Base-by-base conservation (phyloP, 2,888 invertebrate genomes). In the Apamea anceps region DNA sequence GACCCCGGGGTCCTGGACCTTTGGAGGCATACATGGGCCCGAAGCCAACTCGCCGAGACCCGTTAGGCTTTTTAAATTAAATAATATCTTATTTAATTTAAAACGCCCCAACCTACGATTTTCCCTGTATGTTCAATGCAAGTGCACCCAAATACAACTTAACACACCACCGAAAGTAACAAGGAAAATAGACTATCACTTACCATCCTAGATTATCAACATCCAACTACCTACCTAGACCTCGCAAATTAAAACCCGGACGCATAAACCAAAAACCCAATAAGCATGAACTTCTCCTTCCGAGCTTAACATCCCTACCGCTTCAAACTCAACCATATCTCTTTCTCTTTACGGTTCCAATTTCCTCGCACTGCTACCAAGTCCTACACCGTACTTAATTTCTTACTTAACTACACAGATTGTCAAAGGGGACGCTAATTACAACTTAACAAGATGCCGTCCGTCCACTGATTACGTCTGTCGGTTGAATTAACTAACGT, bases 381-480 rank as follows among this genome's bases (percentile, higher is more conserved):
- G 67, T 75, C 76, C 74, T 77, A 80, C 73, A 79, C 85, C 82
- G 89, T 87, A 88, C 84, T 83, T 87, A 90, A 88, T 84, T 85
- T 87, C 84, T 89, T 87, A 84, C 81, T 85, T 90, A 89, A 90
- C 82, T 88, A 85, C 87, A 85, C 90, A 85, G 90, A 90, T 88
- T 90, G 90, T 88, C 90, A 89, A 90, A 89, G 88, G 81, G 81
- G 77, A 90, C 77, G 81, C 80, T 90, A 89, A 89, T 89, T 89
- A 90, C 82, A 82, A 76, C 80, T 87, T 89, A 89, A 89, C 89
- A 87, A 89, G 89, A 89, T 87, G 87, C 90, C 79, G 85, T 81
- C 74, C 79, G 81, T 89, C 89, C 84, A 71, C 82, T 89, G 89
- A 89, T 89, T 90, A 85, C 80, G 72, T 80, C 73, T 70, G 81